Percentiles rank a stretch among this genome's conserved stretches.
These are phyloP conservation scores for Harpagifer antarcticus DNA, from an alignment of 2,797 vertebrate species.

Conservation along the genomic window DNA sequence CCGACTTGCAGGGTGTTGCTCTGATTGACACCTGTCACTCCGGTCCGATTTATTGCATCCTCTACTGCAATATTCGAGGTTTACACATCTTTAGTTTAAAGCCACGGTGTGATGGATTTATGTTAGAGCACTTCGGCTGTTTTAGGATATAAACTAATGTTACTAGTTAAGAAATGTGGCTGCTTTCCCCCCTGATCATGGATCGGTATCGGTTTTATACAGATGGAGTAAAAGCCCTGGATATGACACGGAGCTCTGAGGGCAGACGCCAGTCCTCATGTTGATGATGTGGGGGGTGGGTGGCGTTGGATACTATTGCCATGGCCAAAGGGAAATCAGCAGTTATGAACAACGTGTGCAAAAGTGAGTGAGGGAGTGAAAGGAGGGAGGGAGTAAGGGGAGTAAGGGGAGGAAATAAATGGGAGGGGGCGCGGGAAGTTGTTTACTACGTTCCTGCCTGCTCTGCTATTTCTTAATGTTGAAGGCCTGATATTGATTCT, in stretches of 20 bases:
- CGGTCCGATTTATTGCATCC: slow-evolving; percentile 1
- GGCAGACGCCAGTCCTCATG: slow-evolving; percentile 69
- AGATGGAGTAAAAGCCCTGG: slow-evolving; percentile 60
- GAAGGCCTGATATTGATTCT: slow-evolving; percentile 49
- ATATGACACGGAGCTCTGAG: slow-evolving; percentile 62
- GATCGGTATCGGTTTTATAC: slow-evolving; percentile 31
- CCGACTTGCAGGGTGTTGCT: slow-evolving; percentile 11
- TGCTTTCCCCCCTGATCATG: not conserved
- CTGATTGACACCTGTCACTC: slow-evolving; percentile 75
- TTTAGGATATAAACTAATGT: slow-evolving; percentile 18
- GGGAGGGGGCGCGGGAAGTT: slow-evolving; percentile 77
- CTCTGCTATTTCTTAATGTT: slow-evolving; percentile 54
- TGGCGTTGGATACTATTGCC: slow-evolving; percentile 72
- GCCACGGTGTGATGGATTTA: not conserved
- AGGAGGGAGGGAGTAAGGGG: slow-evolving; percentile 66
- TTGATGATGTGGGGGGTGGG: slow-evolving; percentile 72
- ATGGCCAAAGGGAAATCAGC: slow-evolving; percentile 81
- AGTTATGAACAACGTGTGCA: slow-evolving; percentile 85
- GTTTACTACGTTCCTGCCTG: slow-evolving; percentile 79
- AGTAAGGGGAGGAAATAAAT: slow-evolving; percentile 65
- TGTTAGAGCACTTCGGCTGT: slow-evolving; percentile 12
- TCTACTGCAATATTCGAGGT: not conserved
- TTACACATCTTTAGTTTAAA: slow-evolving; percentile 18
- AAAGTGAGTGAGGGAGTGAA: slow-evolving; percentile 76
- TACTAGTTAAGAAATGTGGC: slow-evolving; percentile 63